phyloP scores from a whole-genome alignment of 2,797 vertebrate genomes.

The Microctenopoma stevenorrisi region DNA sequence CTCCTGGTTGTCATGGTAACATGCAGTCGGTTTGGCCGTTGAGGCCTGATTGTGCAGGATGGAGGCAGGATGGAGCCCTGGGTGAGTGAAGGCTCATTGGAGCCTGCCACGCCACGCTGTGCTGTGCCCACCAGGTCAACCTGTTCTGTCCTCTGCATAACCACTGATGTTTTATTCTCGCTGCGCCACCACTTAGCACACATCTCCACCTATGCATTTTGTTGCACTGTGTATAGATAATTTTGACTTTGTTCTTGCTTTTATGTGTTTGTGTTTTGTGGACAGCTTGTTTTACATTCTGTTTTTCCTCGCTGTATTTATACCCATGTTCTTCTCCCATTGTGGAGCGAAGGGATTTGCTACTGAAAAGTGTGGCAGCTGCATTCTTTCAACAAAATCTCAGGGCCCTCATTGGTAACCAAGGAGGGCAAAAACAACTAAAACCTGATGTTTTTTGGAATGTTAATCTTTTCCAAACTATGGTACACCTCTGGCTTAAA shows the following conservation, averaged over 20 bases:
- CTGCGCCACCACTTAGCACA: slow-evolving; percentile 10
- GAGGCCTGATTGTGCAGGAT: slow-evolving; percentile 89
- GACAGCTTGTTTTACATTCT: not conserved
- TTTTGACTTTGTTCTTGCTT: not conserved
- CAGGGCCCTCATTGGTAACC: not conserved
- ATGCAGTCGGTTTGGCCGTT: slow-evolving; percentile 82
- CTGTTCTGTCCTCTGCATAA: slow-evolving; percentile 41
- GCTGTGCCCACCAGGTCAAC: slow-evolving; percentile 48
- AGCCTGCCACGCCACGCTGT: slow-evolving; percentile 40
- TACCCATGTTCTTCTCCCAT: not conserved
- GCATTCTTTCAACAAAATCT: not conserved
- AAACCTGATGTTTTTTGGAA: no score
- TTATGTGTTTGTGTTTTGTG: not conserved
- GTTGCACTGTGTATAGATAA: not conserved
- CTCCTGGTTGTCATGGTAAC: slow-evolving; percentile 94
- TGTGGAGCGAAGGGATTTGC: not conserved
- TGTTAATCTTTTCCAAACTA: no score
- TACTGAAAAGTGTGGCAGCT: not conserved
- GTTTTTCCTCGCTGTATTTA: not conserved
- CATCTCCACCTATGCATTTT: not conserved
- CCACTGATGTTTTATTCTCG: slow-evolving; percentile 32
- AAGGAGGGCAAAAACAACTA: no score
- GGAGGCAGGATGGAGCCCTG: slow-evolving; percentile 74
- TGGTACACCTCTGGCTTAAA: not conserved
- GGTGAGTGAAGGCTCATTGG: slow-evolving; percentile 62